These are phyloP conservation scores for Myotis yumanensis DNA, from an alignment of 2,113 vertebrate genomes.

Conservation along the genomic window DNA sequence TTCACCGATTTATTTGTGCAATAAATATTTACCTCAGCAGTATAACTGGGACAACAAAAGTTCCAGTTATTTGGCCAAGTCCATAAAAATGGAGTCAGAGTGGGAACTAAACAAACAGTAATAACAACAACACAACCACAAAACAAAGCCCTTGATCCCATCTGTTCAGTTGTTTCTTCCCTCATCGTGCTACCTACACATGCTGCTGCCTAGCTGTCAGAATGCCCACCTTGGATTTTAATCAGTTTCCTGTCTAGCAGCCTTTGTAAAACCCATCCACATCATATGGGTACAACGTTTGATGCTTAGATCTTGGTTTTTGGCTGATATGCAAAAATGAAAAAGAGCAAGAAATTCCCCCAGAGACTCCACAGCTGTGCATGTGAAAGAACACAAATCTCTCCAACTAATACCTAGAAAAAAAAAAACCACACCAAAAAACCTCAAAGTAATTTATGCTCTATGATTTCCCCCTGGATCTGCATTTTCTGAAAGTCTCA, in stretches of 20 bases:
- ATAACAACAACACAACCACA: neutral
- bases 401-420: conserved; percentile 43
- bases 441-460: conserved; percentile 61
- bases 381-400: conserved; percentile 61
- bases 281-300: conserved; percentile 14
- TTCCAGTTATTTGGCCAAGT: neutral
- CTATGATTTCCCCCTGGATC: conserved; percentile 51
- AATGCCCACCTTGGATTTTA: conserved; percentile 6
- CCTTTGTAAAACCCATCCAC: conserved; percentile 31
- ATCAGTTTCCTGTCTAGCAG: conserved; percentile 23
- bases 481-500: conserved; percentile 59
- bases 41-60: neutral
- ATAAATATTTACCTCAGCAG: neutral
- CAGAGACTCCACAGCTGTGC: conserved; percentile 70
- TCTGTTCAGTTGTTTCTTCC: neutral
- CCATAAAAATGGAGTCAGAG: neutral
- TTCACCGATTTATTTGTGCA: neutral
- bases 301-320: conserved; percentile 62
- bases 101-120: conserved; percentile 17
- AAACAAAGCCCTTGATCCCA: neutral
- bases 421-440: neutral
- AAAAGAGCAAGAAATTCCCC: conserved; percentile 69
- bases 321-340: conserved; percentile 69
- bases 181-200: neutral
- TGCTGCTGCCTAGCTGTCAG: neutral